Base-by-base conservation (phyloP, 2,888 invertebrate species). In the Lagria hirta region DNA sequence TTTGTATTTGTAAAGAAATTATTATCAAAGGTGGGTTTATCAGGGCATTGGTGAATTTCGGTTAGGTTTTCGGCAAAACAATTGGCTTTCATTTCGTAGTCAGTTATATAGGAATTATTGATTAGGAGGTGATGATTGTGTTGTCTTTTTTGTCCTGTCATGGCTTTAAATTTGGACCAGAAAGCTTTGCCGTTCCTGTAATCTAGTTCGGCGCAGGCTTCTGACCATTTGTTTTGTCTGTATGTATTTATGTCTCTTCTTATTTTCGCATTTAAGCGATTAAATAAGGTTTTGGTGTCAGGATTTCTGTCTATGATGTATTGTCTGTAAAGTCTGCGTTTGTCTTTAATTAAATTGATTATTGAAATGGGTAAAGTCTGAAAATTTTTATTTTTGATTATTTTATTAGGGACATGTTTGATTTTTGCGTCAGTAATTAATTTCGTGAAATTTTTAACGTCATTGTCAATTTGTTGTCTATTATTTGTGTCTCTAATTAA, bases 121-220 rank as follows among this genome's bases (percentile, higher is more conserved):
- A 4, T 18, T 18, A 7, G 18, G 18, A 18, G 18, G 7, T 18
- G 18, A 18, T 18, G 18, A 7, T 18, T 18, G 18, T 4, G n/a
- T 6, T 24, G 5, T 4, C 4, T 24, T 10, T 24, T 24, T 24
- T 24, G 26, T 24, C 26, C 26, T 24, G 26, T 24, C 26, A 24
- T n/a, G n/a, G 26, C 11, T 8, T 24, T 24, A 8, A 24, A 24
- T 8, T 24, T 24, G 26, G 5, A 7, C 26, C 26, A 24, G 11
- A 24, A 24, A 7, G 5, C 8, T 8, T 24, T 24, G 5, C 26
- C 26, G 11, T 24, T 8, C 4, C 11, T 4, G 11, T 24, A 24
- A 8, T 24, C 26, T 8, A 24, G 26, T 5, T 8, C 8, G 5
- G 5, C 11, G 11, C 26, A 24, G 8, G 26, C 8, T n/a, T 8